Evolutionary conservation across 2,888 invertebrate species (phyloP), one percentile per base, ranked within the genome.

Genomic region (Meteorus cinctellus): DNA sequence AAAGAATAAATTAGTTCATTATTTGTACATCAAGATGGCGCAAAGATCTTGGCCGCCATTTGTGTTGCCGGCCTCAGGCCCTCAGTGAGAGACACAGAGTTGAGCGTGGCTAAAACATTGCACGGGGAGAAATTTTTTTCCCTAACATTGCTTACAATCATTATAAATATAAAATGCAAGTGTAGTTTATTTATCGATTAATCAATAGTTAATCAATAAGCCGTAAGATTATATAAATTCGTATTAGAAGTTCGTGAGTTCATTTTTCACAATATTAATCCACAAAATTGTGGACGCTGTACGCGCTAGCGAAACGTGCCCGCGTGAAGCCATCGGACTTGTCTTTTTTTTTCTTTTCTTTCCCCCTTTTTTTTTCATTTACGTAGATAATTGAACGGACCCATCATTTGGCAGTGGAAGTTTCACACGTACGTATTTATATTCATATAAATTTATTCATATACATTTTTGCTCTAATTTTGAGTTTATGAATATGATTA

Each of bases 371-470:
- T 41, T 27, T 60, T 45, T 60, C 48, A 29, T 19, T 41, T 65
- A 31, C 48, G 19, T 14, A 60, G 24, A 55, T 67, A 73, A 59
- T 27, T 41, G 19, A 55, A 31, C 55, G 27, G n/a, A n/a, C 12
- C 41, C 48, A 48, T 62, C 48, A 60, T 67, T 59, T 55, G 16
- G 59, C 36, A 59, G 10, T 41, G 60, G 27, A 68, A 67, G 59
- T 31, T 66, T 68, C 41, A 74, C 68, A 74, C 68, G 74, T 74
- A 68, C 41, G 74, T 74, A 74, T 68, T 62, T 6, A 19, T 55
- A n/a, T 65, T 59, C 14, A 24, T 45, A 10, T 45, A 10, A 4
- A 36, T 59, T 27, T 55, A 19, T 59, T n/a, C 31, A n/a, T 4
- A 19, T 14, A 34, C 65, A 36, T 24, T 34, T 36, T 6, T n/a